A percentile compares a stretch with the other conserved stretches of the same genome.
phyloP scores from a whole-genome alignment of 2,113 vertebrate genomes.

The Paramormyrops kingsleyae region DNA sequence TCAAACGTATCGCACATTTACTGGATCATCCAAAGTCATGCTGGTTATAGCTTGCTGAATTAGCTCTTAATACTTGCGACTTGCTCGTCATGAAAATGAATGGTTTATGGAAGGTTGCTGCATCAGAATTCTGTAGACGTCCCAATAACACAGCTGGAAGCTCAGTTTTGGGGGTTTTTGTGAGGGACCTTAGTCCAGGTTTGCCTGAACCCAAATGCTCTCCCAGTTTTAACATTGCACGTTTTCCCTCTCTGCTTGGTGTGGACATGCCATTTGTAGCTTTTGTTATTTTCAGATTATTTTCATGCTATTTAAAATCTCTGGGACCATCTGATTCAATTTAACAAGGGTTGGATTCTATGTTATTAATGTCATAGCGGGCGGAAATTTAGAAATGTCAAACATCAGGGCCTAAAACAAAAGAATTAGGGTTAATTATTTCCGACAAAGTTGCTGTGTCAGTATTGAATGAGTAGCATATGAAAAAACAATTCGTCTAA shows the following conservation, averaged over 20 bases:
- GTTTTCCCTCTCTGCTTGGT: not conserved
- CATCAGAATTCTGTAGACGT: not conserved
- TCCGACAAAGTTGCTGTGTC: constrained; percentile 25
- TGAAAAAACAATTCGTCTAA: constrained; percentile 1
- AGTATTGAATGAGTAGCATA: constrained; percentile 14
- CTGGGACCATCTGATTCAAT: constrained; percentile 22
- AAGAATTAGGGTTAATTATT: constrained; percentile 25
- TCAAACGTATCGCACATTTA: not conserved
- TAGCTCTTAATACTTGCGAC: not conserved
- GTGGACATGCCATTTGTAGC: not conserved
- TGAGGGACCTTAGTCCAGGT: not conserved
- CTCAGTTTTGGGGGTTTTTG: not conserved
- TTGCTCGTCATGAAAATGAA: not conserved
- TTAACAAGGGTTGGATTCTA: constrained; percentile 9
- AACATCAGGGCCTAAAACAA: constrained; percentile 12
- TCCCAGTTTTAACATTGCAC: not conserved
- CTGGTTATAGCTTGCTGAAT: not conserved
- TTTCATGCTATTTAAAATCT: constrained; percentile 29
- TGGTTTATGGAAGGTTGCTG: not conserved
- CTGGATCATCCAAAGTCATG: not conserved
- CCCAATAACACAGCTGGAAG: not conserved
- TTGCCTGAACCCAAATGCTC: not conserved
- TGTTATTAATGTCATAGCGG: constrained; percentile 27
- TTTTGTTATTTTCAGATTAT: constrained; percentile 2
- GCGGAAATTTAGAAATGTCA: constrained; percentile 26